Evolutionary conservation across 1,140 invertebrate species (phyloP), one percentile per base, ranked within the genome.

Genomic region (Bombus picipes): DNA sequence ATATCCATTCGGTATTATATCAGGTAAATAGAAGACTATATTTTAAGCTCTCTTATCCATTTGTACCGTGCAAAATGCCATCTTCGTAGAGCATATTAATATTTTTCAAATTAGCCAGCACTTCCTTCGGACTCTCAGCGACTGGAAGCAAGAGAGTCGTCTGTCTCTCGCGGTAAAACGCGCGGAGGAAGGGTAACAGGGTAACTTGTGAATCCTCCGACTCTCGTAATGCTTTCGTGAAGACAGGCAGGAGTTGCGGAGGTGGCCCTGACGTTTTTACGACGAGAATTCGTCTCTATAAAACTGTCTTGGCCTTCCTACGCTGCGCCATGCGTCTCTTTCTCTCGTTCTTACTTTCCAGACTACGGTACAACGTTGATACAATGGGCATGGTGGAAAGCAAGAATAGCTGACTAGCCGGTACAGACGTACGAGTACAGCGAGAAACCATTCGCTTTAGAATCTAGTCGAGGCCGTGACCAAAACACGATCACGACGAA

Each of bases 211-310:
- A 86, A 93, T 93, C 90, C 91, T 91, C 88, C 72, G 88, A 83
- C 88, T 82, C 89, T 89, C 88, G 91, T 92, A 91, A 92, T 86
- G 87, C 85, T 90, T 89, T 87, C 88, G 81, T 76, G 89, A 89
- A 90, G 89, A 90, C 90, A 88, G 71, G 72, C 82, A 79, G 78
- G 78, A 92, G 90, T 88, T 90, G 90, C 88, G 89, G 85, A 93
- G 91, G 91, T 91, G 88, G 88, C 85, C 90, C 83, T 85, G 93
- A 93, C 93, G 92, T 93, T 92, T 94, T 94, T 94, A 94, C 94
- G 93, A 93, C 85, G 87, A 85, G 91, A 92, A 94, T 94, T 91
- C 91, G 91, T 94, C 94, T 93, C 92, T 93, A 93, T 94, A 94
- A 94, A 94, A 94, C 93, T 94, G 93, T 93, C 93, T 88, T 75